Conservation (phyloP, 1,140 invertebrate species). For the Streblospio benedicti region DNA sequence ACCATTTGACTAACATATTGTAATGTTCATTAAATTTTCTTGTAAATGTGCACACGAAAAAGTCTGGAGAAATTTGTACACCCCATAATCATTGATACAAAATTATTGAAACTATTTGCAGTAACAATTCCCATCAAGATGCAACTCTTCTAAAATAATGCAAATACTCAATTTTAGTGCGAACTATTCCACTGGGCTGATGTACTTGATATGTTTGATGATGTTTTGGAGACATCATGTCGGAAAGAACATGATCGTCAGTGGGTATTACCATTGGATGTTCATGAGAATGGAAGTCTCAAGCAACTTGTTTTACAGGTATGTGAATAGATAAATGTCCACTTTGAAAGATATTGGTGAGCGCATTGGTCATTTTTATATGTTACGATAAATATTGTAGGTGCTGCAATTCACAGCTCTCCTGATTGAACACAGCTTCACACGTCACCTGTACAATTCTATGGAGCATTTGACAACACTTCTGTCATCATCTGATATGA, state of each 20-base stretch:
- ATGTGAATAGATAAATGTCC: background rate
- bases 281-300: conserved; percentile 59
- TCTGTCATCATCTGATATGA: conserved; percentile 74
- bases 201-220: conserved; percentile 74
- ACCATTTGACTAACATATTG: background rate
- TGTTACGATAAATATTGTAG: background rate
- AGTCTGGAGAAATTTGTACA: background rate
- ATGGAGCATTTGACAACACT: conserved; percentile 80
- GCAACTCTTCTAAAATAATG: too few relatives aligned
- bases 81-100: too few relatives aligned
- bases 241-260: conserved; percentile 61
- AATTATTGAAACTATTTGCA: too few relatives aligned
- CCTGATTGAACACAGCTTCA: conserved; percentile 83
- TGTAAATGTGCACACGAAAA: background rate
- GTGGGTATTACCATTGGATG: conserved; percentile 69
- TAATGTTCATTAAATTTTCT: background rate
- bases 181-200: conserved; percentile 86
- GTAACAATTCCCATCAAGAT: too few relatives aligned
- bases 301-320: conserved; percentile 64
- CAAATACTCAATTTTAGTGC: conserved; percentile 51
- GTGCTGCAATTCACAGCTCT: conserved; percentile 76
- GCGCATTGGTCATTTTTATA: background rate
- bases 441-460: conserved; percentile 79
- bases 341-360: background rate
- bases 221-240: conserved; percentile 67